Evolutionary conservation across 2,888 invertebrate species (phyloP).

Genomic region (Papilio demoleus): DNA sequence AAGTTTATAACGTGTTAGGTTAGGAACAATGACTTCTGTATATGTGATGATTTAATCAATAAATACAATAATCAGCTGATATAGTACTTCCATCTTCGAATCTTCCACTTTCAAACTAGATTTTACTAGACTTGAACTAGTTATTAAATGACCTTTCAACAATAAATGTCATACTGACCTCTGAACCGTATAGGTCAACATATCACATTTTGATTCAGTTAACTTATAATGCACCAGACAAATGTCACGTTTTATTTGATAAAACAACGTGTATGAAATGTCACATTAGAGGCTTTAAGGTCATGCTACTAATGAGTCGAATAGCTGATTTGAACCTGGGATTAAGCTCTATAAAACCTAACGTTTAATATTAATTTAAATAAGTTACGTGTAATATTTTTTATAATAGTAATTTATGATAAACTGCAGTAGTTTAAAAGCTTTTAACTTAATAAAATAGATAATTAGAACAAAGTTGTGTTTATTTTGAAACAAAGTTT

Average conservation of each 20-base stretch:
- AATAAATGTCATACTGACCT: not conserved
- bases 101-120: too few species aligned
- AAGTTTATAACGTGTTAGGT: not conserved
- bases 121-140: too few species aligned
- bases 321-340: not conserved
- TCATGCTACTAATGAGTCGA: not conserved
- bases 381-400: too few species aligned
- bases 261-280: not conserved
- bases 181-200: not conserved
- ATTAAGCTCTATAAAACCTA: too few species aligned
- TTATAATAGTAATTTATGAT: too few species aligned
- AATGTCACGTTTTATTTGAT: not conserved
- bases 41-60: too few species aligned
- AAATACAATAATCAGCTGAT: too few species aligned
- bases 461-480: not conserved
- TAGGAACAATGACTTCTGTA: too few species aligned
- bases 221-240: not conserved
- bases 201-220: not conserved
- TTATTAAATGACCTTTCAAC: not conserved
- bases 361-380: too few species aligned
- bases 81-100: too few species aligned
- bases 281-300: too few species aligned
- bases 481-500: not conserved
- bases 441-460: not conserved
- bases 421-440: not conserved